phyloP scores from a whole-genome alignment of 2,888 invertebrate genomes.

The Holacanthella duospinosa region DNA sequence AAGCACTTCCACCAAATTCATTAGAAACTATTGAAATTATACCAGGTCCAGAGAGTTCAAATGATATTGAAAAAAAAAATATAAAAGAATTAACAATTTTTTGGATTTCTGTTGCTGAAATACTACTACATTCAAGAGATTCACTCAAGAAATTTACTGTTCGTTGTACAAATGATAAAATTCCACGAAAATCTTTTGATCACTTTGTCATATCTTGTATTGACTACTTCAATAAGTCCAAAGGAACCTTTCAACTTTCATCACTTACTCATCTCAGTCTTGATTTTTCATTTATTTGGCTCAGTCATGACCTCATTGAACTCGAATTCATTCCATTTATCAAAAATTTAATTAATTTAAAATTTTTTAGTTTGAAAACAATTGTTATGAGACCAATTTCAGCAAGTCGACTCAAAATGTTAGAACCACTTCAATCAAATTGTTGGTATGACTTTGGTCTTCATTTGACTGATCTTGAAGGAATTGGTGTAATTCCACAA shows the following conservation, averaged over 20 bases:
- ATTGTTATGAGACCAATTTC: background rate
- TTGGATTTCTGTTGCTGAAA: background rate
- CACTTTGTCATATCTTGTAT: background rate
- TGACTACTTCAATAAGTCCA: background rate
- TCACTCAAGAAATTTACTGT: background rate
- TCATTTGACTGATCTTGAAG: conserved; percentile 5
- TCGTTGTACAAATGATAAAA: background rate
- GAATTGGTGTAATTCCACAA: background rate
- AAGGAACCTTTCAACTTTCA: background rate
- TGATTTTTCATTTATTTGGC: background rate
- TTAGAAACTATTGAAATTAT: background rate
- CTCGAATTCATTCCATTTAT: background rate
- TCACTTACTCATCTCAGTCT: background rate
- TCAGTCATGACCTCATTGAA: background rate
- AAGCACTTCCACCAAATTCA: background rate
- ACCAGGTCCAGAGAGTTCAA: background rate
- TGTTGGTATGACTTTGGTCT: background rate
- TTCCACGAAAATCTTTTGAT: background rate
- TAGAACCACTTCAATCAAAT: background rate
- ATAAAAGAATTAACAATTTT: background rate
- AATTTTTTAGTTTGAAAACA: background rate
- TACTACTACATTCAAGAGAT: background rate
- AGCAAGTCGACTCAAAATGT: background rate
- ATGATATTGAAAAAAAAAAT: background rate
- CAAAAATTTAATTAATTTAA: background rate